Base-by-base conservation (phyloP, 2,113 vertebrate species). In the Indicator indicator region DNA sequence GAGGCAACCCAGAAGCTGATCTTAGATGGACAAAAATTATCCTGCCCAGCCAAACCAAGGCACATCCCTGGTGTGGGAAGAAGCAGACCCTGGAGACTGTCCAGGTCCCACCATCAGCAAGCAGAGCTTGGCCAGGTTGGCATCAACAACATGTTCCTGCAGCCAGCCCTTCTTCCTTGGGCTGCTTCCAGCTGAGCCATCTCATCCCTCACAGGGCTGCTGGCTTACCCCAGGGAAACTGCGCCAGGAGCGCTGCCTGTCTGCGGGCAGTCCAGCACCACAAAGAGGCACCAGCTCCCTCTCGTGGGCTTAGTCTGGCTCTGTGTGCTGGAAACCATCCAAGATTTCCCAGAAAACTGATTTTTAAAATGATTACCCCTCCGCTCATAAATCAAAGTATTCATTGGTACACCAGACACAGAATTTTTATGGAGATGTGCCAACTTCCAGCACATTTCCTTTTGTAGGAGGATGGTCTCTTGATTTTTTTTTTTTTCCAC, bases 271-370 rank as follows among this genome's bases (percentile, higher is more conserved):
- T 32, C 28, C 5, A 3, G 27, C 2, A 0, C 16, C 14, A 0
- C 3, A 0, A 75, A 92, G 62, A 71, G 67, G 32, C 95, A 83
- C 33, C 83, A 93, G 96, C 96, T 94, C 96, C 96, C 95, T 93
- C 96, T 96, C 38, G 94, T 94, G 96, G 96, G 73, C 80, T 96
- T 33, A 18, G 28, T 8, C 63, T 3, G 16, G 48, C 19, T 63
- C 21, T 68, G 16, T 6, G 2, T 1, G 8, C n/a, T 95, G 92
- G 90, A 94, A 74, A 76, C 5, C 3, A 0, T 28, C 64, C 92
- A 75, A 26, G 7, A 65, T 68, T 90, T 52, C 80, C 26, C 68
- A 6, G 17, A 9, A 58, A 86, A 77, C 12, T 27, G 33, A 0
- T 14, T 15, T 19, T 42, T 48, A 9, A 3, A 27, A 11, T 32